Evolutionary conservation across 2,797 vertebrate species (phyloP).

Genomic region (Falco concolor): DNA sequence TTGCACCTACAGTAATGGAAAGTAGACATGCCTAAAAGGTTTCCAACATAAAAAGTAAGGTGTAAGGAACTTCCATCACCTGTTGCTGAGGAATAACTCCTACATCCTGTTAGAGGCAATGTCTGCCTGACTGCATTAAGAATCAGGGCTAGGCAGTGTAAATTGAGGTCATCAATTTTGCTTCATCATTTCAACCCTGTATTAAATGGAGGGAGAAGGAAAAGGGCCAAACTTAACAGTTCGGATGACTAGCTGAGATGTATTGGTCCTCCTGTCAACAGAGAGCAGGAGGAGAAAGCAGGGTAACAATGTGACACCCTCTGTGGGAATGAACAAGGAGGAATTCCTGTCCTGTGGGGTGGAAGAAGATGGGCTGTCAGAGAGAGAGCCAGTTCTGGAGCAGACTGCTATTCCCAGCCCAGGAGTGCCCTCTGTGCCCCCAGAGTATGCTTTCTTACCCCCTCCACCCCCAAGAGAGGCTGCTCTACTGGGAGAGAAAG

Average conservation of each 20-base stretch:
- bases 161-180: background rate
- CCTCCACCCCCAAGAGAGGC: background rate
- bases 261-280: background rate
- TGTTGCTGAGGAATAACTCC: background rate
- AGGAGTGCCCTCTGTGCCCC: background rate
- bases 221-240: background rate
- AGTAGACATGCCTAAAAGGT: background rate
- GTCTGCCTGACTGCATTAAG: background rate
- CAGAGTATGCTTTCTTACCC: background rate
- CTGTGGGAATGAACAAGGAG: background rate
- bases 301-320: accelerated
- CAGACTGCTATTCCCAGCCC: background rate
- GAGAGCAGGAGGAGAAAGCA: background rate
- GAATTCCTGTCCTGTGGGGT: background rate
- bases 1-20: background rate
- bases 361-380: background rate
- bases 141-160: background rate
- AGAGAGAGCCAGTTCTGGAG: background rate
- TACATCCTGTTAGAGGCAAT: background rate
- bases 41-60: background rate
- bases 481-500: background rate
- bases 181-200: background rate
- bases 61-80: background rate
- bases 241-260: background rate
- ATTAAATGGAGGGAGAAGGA: background rate